phyloP scores from a whole-genome alignment of 37 sponge, comb jelly and placozoan species.

The Cliona cf. orientalis region DNA sequence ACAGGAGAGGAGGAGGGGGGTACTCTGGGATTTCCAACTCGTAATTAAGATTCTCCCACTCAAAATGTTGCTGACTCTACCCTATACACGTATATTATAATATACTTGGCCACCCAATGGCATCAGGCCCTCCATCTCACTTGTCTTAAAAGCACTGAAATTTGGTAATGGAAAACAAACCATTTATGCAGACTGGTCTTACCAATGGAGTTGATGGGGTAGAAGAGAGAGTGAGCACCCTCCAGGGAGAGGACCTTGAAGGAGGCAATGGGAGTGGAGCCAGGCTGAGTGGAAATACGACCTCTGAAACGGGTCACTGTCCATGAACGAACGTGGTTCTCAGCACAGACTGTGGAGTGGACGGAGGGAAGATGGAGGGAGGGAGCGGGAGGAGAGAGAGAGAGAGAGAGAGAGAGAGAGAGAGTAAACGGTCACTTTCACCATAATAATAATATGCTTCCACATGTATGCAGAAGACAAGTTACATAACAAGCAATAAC shows the following conservation, averaged over 20 bases:
- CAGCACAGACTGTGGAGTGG: slow-evolving; percentile 70
- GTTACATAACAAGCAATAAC: not conserved
- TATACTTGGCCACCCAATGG: too few species aligned
- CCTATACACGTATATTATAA: too few species aligned
- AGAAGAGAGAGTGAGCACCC: slow-evolving; percentile 77
- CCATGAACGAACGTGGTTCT: slow-evolving; percentile 96
- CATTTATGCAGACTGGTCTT: slow-evolving; percentile 25
- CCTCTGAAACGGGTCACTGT: slow-evolving; percentile 95
- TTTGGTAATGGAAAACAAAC: not conserved
- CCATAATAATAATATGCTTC: too few species aligned
- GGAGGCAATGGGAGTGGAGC: slow-evolving; percentile 92
- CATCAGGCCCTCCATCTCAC: too few species aligned
- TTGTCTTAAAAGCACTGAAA: not conserved
- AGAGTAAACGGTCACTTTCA: too few species aligned
- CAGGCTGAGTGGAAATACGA: slow-evolving; percentile 95
- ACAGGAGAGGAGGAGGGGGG: too few species aligned
- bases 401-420: too few species aligned
- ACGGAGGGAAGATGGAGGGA: not conserved
- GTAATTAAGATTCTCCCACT: too few species aligned
- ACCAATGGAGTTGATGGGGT: slow-evolving; percentile 81
- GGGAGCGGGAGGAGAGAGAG: slow-evolving; percentile 20
- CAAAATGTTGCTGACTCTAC: too few species aligned
- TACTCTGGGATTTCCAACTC: too few species aligned
- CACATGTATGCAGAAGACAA: not conserved
- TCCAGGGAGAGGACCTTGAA: slow-evolving; percentile 96